Conservation (phyloP, 1,140 invertebrate genomes). For the Choristoneura fumiferana region DNA sequence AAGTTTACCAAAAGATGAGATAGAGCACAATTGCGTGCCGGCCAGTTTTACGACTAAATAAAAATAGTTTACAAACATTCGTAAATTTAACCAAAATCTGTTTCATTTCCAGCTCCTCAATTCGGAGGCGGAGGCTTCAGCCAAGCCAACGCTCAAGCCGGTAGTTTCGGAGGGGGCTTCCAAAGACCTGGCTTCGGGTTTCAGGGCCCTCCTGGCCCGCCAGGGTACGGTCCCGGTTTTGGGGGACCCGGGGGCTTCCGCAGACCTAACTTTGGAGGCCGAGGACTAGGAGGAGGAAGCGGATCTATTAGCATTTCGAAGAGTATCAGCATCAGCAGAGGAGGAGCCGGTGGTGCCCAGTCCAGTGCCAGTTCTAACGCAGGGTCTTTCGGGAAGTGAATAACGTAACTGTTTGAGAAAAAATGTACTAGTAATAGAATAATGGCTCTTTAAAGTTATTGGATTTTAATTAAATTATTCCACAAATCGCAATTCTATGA, state of each 20-base stretch:
- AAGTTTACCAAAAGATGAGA: no score
- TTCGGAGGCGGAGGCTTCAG: slow-evolving; percentile 32
- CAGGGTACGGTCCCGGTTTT: slow-evolving; percentile 22
- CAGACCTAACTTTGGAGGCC: neutral
- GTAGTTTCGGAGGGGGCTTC: slow-evolving; percentile 23
- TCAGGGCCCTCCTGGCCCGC: neutral
- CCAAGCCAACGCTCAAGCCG: slow-evolving; percentile 35
- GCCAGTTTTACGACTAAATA: no score
- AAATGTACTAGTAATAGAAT: no score
- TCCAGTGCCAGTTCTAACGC: slow-evolving; percentile 27
- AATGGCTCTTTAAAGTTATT: no score
- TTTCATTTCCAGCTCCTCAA: slow-evolving; percentile 25
- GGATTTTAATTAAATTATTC: no score
- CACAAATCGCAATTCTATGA: no score
- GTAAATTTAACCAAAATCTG: slow-evolving; percentile 17
- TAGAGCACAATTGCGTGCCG: no score
- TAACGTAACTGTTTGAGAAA: neutral
- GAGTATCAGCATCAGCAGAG: slow-evolving; percentile 44
- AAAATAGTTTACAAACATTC: neutral
- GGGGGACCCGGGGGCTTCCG: slow-evolving; percentile 12
- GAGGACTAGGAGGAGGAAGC: neutral
- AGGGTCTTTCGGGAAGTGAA: slow-evolving; percentile 18
- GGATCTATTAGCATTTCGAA: slow-evolving; percentile 42
- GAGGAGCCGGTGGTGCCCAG: slow-evolving; percentile 23
- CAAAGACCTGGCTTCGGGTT: neutral